These are phyloP conservation scores for Mylabris sibirica DNA, from an alignment of 2,888 invertebrate genomes.

Conservation along the genomic window DNA sequence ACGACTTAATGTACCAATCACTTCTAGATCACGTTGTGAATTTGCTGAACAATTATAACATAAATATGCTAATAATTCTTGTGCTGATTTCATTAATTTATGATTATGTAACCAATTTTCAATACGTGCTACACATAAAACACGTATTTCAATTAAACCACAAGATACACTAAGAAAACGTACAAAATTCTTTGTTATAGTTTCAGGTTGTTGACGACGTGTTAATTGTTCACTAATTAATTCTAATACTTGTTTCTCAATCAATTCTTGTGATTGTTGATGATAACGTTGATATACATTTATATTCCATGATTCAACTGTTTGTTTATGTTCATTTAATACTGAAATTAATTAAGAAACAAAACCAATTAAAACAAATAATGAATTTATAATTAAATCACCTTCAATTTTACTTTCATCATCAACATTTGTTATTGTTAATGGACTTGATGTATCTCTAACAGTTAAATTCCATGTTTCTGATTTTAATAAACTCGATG, in stretches of 20 bases:
- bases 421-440: constrained; percentile 65
- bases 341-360: constrained; percentile 45
- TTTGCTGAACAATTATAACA: constrained; percentile 87
- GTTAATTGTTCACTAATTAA: constrained; percentile 88
- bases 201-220: constrained; percentile 84
- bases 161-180: constrained; percentile 84
- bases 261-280: constrained; percentile 68
- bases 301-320: constrained; percentile 61
- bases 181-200: constrained; percentile 88
- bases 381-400: constrained; percentile 42
- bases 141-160: constrained; percentile 86
- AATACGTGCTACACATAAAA: constrained; percentile 79
- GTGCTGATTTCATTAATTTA: constrained; percentile 89
- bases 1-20: constrained; percentile 82
- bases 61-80: constrained; percentile 88
- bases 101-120: constrained; percentile 97
- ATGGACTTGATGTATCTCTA: constrained; percentile 60
- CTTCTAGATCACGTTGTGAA: constrained; percentile 71
- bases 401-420: constrained; percentile 63
- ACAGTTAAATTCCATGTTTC: constrained; percentile 66
- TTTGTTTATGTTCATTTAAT: constrained; percentile 58
- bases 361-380: constrained; percentile 10
- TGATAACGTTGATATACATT: constrained; percentile 67
- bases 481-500: constrained; percentile 72
- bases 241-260: constrained; percentile 85